Base-by-base conservation (phyloP, 2,113 vertebrate species). In the Capricornis sumatraensis region DNA sequence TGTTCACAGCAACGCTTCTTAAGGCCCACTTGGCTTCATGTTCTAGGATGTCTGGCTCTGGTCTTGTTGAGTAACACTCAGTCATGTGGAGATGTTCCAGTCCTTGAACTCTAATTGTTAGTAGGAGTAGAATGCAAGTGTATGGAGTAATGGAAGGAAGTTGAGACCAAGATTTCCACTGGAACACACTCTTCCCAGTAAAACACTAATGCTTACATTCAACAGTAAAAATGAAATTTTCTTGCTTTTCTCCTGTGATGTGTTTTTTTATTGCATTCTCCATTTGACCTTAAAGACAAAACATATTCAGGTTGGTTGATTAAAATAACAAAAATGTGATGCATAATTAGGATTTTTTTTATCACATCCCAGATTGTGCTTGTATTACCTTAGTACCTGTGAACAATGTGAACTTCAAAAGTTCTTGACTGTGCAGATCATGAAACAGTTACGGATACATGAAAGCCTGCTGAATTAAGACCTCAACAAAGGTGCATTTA, bases 11-110 rank as follows among this genome's bases (percentile, higher is more conserved):
- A 71, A n/a, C 36, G n/a, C 3, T 21, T 71, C n/a, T 21, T 71
- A 36, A 71, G 64, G 4, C 8, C 64, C 17, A 2, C 19, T 36
- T 71, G n/a, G 4, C 4, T 36, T 71, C n/a, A 11, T 7, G 10
- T 17, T 71, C 16, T 36, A 71, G n/a, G 64, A 71, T 71, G n/a
- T 71, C 64, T 71, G 64, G n/a, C 64, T 71, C 16, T 71, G 36
- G 64, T 36, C 4, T 71, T 71, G 17, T 11, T 71, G 64, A 71
- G 17, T 71, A 71, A 36, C 8, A 17, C 7, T 67, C 16, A 9
- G 30, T 10, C 33, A 8, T 21, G 8, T 2, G 64, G 4, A 67
- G 16, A 36, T 0, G 8, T 17, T 67, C 7, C 16, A 67, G 16
- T 19, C 33, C 8, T n/a, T 67, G 64, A 67, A 16, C 64, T 17